Base-by-base conservation (phyloP, 2,797 vertebrate species). In the Chelon auratus region DNA sequence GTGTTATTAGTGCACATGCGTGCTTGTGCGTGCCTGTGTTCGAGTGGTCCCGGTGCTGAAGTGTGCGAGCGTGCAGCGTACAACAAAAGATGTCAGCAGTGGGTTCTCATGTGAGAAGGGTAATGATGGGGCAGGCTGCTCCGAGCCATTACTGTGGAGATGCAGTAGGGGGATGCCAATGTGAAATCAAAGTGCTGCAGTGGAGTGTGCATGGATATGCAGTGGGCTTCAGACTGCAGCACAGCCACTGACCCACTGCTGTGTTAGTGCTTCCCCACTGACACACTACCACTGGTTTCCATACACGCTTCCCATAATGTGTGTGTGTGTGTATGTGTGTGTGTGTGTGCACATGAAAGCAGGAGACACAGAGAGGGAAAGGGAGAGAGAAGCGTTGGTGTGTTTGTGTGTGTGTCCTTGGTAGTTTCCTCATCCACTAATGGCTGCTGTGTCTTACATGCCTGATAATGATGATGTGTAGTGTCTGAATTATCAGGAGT, bases 131-230 rank as follows among this genome's bases (percentile, higher is more conserved):
- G 81, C 80, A 58, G 75, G 78, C 72, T 72, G 77, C 81, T 88
- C 72, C 11, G 20, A 83, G 85, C 79, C 80, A 57, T 88, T 80
- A 81, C 68, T 20, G 75, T 77, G 77, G 77, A 87, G 87, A 91
- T 89, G 85, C 75, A 87, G 88, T 47, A 75, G 54, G 75, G 87
- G 80, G 72, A 68, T 83, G 87, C 83, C 88, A 86, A 71, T 72
- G 88, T 89, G 87, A 82, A 87, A 89, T 90, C 90, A 89, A 87
- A 89, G 80, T 89, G 89, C 86, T 91, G 90, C 90, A 89, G 86
- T 89, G 87, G 77, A 86, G 81, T 85, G 86, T 89, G 85, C 85
- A 88, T 81, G 82, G 84, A 85, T 82, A 75, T 91, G 89, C 87
- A 85, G 87, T 80, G 82, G 83, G 77, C 66, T 78, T 86, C 74